Conservation (phyloP, 1,140 invertebrate genomes). For the Conus ventricosus region DNA sequence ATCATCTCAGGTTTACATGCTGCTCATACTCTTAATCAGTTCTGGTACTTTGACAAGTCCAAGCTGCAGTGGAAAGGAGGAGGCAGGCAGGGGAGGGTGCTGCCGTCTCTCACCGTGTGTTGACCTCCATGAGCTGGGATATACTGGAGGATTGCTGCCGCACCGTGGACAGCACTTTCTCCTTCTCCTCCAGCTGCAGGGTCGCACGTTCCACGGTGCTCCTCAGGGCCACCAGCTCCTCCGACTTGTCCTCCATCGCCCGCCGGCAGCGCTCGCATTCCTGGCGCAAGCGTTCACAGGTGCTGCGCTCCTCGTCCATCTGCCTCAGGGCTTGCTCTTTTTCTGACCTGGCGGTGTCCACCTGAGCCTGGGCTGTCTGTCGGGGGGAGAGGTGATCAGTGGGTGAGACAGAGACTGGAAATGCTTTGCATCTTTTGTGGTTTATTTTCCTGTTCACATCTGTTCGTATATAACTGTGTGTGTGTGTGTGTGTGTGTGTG, state of each 20-base stretch:
- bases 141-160: slow-evolving; percentile 64
- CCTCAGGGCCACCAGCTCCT: slow-evolving; percentile 58
- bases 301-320: slow-evolving; percentile 52
- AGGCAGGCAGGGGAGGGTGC: slow-evolving; percentile 34
- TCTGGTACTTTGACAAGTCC: background rate
- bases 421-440: too few species aligned
- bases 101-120: slow-evolving; percentile 33
- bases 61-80: background rate
- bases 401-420: too few species aligned
- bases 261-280: slow-evolving; percentile 66
- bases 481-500: too few species aligned
- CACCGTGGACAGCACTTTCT: slow-evolving; percentile 61
- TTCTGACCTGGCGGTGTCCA: slow-evolving; percentile 41
- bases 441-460: too few species aligned
- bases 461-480: too few species aligned
- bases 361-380: slow-evolving; percentile 12
- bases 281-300: slow-evolving; percentile 59
- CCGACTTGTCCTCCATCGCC: slow-evolving; percentile 60
- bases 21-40: background rate
- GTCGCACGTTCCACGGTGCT: slow-evolving; percentile 58
- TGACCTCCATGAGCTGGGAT: slow-evolving; percentile 60
- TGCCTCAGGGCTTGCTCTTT: slow-evolving; percentile 54
- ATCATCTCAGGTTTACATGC: background rate
- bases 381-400: too few species aligned
- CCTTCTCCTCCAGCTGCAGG: slow-evolving; percentile 68